A percentile compares a stretch with the other conserved stretches of the same genome.
Evolutionary conservation across 1,140 invertebrate genomes (phyloP).

Genomic region (Araneus ventricosus): DNA sequence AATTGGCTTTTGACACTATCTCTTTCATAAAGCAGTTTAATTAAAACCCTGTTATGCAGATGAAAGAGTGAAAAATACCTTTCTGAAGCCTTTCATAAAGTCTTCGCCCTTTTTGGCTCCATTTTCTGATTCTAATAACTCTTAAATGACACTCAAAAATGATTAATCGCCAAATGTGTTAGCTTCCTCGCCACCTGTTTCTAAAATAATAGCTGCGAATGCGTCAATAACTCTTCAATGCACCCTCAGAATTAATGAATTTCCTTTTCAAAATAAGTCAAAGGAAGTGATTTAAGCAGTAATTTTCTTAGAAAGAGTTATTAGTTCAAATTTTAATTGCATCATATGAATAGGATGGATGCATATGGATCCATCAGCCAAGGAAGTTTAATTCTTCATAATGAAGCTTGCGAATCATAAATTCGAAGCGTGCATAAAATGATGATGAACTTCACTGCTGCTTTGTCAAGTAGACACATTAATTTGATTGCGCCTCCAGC

Average conservation of each 20-base stretch:
- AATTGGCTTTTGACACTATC: not conserved
- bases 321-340: constrained; percentile 40
- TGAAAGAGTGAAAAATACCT: constrained; percentile 7
- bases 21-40: not conserved
- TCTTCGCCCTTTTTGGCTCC: not conserved
- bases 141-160: constrained; percentile 13
- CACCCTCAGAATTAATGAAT: constrained; percentile 53
- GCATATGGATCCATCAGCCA: not conserved
- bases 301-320: not conserved
- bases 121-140: constrained; percentile 26
- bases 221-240: constrained; percentile 60
- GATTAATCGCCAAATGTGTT: constrained; percentile 59
- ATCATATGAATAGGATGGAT: not conserved
- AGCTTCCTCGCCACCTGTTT: constrained; percentile 55
- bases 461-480: too few species aligned
- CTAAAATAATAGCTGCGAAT: constrained; percentile 59
- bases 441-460: too few species aligned
- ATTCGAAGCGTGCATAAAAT: too few species aligned
- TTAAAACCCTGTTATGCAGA: not conserved
- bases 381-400: too few species aligned
- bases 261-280: constrained; percentile 52
- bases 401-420: too few species aligned
- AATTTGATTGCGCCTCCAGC: too few species aligned
- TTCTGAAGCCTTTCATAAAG: not conserved
- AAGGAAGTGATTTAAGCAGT: constrained; percentile 52